These are phyloP conservation scores for Eurystomus glaucurus DNA, from an alignment of 2,797 vertebrate species.

Conservation along the genomic window DNA sequence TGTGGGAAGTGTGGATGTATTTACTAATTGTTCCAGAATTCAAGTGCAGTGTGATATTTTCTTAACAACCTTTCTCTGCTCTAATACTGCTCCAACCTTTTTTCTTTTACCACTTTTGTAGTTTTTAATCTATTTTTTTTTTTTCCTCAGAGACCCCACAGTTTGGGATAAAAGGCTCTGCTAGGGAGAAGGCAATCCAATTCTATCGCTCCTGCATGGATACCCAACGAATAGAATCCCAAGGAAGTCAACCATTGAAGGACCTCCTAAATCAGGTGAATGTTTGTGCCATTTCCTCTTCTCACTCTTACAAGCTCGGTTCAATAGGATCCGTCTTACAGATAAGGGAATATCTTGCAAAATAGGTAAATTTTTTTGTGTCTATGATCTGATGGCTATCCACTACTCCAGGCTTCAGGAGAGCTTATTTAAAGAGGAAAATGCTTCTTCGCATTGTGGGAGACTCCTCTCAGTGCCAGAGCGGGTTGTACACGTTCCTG, in stretches of 20 bases:
- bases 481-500: neutral
- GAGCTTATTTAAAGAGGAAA: neutral
- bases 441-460: neutral
- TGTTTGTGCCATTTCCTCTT: neutral
- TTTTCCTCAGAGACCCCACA: slow-evolving; percentile 59
- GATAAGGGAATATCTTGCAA: neutral
- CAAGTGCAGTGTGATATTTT: neutral
- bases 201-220: slow-evolving; percentile 93
- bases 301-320: neutral
- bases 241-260: slow-evolving; percentile 86
- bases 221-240: slow-evolving; percentile 82
- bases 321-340: neutral
- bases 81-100: neutral
- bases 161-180: slow-evolving; percentile 68
- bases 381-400: neutral
- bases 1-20: neutral
- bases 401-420: neutral
- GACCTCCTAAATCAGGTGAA: slow-evolving; percentile 89
- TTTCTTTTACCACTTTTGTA: neutral
- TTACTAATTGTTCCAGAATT: neutral
- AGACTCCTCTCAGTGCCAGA: neutral
- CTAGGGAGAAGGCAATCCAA: slow-evolving; percentile 86
- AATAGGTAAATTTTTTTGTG: neutral
- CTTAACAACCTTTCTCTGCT: neutral
- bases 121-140: neutral